Percentiles rank a stretch among this genome's conserved stretches.
These are phyloP conservation scores for Pelusios castaneus DNA, from an alignment of 2,113 vertebrate species.

Conservation along the genomic window DNA sequence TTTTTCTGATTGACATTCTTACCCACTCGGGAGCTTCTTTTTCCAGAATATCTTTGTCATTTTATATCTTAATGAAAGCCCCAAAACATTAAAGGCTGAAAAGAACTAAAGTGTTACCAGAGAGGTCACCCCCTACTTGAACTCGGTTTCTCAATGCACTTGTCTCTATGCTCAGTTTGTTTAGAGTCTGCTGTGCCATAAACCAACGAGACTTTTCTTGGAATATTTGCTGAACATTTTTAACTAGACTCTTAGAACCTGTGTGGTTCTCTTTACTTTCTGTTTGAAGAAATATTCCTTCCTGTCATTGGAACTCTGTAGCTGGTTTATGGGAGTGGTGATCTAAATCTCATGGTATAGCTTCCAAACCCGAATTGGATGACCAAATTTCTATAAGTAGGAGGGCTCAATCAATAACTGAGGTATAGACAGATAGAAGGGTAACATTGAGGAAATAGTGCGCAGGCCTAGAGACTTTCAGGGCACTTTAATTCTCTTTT, in stretches of 20 bases:
- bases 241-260: not conserved
- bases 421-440: not conserved
- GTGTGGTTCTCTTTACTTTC: not conserved
- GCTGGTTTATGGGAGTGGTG: not conserved
- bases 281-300: not conserved
- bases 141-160: not conserved
- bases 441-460: not conserved
- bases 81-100: not conserved
- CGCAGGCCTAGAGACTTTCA: not conserved
- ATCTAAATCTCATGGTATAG: not conserved
- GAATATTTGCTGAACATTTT: not conserved
- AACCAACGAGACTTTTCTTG: not conserved
- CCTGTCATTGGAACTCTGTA: not conserved
- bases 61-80: not conserved
- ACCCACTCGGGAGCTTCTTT: not conserved
- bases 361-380: not conserved
- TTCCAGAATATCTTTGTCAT: not conserved
- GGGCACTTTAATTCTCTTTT: not conserved
- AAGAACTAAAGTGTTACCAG: not conserved
- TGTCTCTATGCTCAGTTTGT: not conserved
- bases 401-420: constrained; percentile 18
- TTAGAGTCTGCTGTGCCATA: not conserved
- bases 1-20: not conserved
- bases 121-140: not conserved
- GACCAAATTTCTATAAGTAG: not conserved